phyloP scores from a whole-genome alignment of 2,797 vertebrate species.

The Austrolebias charrua region DNA sequence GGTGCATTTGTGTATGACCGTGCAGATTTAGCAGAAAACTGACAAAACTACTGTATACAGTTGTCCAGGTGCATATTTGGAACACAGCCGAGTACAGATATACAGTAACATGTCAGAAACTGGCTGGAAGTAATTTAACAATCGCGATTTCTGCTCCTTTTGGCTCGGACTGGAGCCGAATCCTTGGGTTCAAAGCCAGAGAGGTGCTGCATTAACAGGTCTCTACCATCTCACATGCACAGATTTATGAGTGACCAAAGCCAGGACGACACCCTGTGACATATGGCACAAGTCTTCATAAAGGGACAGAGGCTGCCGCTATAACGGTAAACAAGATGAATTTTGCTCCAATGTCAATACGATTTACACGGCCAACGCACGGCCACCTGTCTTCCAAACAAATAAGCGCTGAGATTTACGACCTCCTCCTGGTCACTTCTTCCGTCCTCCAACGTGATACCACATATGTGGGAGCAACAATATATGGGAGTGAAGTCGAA shows the following conservation, averaged over 20 bases:
- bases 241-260: constrained; percentile 74
- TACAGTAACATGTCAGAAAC: constrained; percentile 53
- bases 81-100: constrained; percentile 47
- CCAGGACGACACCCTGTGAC: constrained; percentile 76
- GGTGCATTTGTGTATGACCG: constrained; percentile 56
- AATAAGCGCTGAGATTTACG: constrained; percentile 76
- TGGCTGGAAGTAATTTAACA: constrained; percentile 49
- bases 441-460: constrained; percentile 68
- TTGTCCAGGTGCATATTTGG: constrained; percentile 56
- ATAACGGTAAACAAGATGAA: constrained; percentile 80
- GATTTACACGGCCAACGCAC: constrained; percentile 76
- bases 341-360: constrained; percentile 76
- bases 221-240: constrained; percentile 69
- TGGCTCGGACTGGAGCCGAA: constrained; percentile 45
- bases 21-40: constrained; percentile 48
- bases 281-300: constrained; percentile 78
- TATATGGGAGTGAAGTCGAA: too few relatives aligned
- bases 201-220: constrained; percentile 73
- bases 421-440: constrained; percentile 68
- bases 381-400: constrained; percentile 81
- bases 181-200: constrained; percentile 61
- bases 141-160: constrained; percentile 47
- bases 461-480: constrained; percentile 57
- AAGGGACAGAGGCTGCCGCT: constrained; percentile 69
- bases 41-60: constrained; percentile 32